Base-by-base conservation (phyloP, 2,888 invertebrate genomes). In the Limnephilus auricula region DNA sequence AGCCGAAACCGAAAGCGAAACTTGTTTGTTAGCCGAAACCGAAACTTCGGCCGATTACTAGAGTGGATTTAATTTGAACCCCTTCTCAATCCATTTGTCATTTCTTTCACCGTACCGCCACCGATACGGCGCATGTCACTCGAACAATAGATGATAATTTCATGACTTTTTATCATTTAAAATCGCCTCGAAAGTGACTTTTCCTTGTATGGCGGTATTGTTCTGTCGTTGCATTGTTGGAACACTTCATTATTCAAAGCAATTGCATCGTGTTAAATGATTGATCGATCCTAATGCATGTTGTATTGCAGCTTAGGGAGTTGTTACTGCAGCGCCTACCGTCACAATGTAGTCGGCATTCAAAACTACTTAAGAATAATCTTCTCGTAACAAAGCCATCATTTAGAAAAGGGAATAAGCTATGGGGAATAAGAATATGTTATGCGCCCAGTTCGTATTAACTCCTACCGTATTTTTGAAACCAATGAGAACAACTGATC, bases 261-360 rank as follows among this genome's bases (percentile, higher is more conserved):
- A 32, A 82, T 34, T 82, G 82, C 82, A 82, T 32, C 82, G 34
- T 82, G 82, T 82, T 50, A 50, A 50, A 65, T 65, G 65, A 65
- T 65, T 65, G 65, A 65, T 65, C 65, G 65, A 25, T 25, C 65
- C 9, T 65, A 65, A 65, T 18, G 18, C 50, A 50, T 5, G 50
- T 50, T 65, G 65, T n/a, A 65, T 65, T 25, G 45, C 15, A 45
- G 45, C 45, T 45, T 45, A 13, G 45, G 13, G 13, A 45, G 45
- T 3, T 45, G 45, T 45, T 45, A 45, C 45, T 45, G 13, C 45
- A 45, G 13, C 45, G 5, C 9, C 0, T 65, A 9, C 65, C 25
- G 4, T 65, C 9, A 25, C 65, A 65, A 65, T n/a, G 25, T 65
- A n/a, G n/a, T n/a, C 65, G 65, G n/a, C 25, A 65, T 65, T 65